Evolutionary conservation across 2,797 vertebrate genomes (phyloP).

Genomic region (Holocentrus rufus): DNA sequence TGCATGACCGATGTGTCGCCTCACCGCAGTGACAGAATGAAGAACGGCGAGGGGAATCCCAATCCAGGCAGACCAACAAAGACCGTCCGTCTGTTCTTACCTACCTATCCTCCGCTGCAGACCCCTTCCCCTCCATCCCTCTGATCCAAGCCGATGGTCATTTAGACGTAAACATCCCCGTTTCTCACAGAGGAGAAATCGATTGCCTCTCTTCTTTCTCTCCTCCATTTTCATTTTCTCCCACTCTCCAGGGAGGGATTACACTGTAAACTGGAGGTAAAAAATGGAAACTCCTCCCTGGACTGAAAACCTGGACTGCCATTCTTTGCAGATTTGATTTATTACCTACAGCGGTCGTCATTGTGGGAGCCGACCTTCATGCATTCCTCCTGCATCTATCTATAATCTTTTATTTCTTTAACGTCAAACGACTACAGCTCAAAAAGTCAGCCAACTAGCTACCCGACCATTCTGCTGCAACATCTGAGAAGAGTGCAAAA

Average conservation of each 20-base stretch:
- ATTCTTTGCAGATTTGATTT: conserved; percentile 1
- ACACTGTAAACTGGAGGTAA: background rate
- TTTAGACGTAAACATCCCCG: background rate
- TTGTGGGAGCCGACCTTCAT: conserved; percentile 14
- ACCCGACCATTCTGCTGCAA: background rate
- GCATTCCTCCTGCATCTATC: background rate
- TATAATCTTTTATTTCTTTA: conserved; percentile 24
- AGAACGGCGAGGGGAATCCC: conserved; percentile 19
- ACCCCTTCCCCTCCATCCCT: conserved; percentile 3
- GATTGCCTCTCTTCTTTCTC: background rate
- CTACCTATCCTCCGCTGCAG: conserved; percentile 1
- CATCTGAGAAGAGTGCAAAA: background rate
- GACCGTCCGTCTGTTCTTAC: background rate
- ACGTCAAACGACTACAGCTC: background rate
- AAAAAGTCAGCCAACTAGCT: background rate
- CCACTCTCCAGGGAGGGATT: background rate
- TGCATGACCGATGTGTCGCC: conserved; percentile 3
- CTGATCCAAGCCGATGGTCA: conserved; percentile 3
- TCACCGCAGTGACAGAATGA: too few relatives aligned
- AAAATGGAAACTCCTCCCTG: conserved; percentile 5
- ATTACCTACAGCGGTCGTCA: conserved; percentile 12
- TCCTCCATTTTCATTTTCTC: background rate
- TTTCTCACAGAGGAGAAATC: conserved; percentile 13
- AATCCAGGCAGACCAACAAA: conserved; percentile 2
- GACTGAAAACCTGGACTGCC: too few relatives aligned